phyloP scores from a whole-genome alignment of 1,140 invertebrate genomes.

The Pseudomyrmex cubaensis region DNA sequence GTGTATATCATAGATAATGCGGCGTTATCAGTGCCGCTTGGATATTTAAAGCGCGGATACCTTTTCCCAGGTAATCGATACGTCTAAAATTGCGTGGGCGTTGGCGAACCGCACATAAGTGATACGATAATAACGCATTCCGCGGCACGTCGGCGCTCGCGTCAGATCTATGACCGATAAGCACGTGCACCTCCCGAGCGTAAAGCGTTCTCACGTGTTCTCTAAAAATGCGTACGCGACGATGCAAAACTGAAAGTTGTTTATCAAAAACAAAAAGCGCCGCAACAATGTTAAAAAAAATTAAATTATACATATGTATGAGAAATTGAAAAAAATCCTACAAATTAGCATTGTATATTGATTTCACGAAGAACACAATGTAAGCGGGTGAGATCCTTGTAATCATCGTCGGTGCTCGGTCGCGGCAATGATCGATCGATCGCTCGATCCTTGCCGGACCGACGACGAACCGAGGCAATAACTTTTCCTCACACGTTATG shows the following conservation, averaged over 20 bases:
- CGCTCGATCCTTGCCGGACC: background rate
- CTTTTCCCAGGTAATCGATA: conserved; percentile 46
- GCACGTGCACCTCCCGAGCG: conserved; percentile 27
- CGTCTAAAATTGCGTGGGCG: conserved; percentile 30
- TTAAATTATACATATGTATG: background rate
- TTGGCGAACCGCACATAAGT: conserved; percentile 4
- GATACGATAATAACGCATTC: conserved; percentile 47
- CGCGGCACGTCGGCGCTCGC: background rate
- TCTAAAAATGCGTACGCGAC: background rate
- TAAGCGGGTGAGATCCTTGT: background rate
- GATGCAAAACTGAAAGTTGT: conserved; percentile 13
- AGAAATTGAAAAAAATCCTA: background rate
- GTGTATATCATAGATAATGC: conserved; percentile 7
- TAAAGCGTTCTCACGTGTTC: conserved; percentile 18
- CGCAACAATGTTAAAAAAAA: no score
- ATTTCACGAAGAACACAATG: background rate
- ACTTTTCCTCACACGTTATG: conserved; percentile 20
- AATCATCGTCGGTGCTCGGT: background rate
- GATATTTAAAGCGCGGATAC: conserved; percentile 22
- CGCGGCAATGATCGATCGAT: background rate
- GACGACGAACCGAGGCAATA: background rate
- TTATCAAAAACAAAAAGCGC: background rate
- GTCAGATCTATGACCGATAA: conserved; percentile 43
- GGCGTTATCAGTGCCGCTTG: conserved; percentile 10
- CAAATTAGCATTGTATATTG: background rate